phyloP scores from a whole-genome alignment of 2,888 invertebrate genomes.

The Arge pagana region DNA sequence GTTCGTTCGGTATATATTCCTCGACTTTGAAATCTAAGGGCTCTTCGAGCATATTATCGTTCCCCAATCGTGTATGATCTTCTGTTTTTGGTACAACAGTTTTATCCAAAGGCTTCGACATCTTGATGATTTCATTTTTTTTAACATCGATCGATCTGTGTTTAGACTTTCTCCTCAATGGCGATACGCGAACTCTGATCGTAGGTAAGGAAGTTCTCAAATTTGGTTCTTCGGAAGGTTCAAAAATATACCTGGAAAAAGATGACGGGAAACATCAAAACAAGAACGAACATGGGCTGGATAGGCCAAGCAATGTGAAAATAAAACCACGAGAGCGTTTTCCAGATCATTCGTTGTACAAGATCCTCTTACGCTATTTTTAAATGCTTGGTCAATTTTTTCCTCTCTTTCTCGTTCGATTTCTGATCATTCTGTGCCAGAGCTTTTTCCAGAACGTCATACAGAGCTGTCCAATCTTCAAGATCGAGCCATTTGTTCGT shows the following conservation, averaged over 20 bases:
- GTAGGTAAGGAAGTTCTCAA: conserved; percentile 39
- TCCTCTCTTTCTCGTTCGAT: conserved; percentile 26
- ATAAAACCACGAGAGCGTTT: background rate
- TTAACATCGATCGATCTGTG: background rate
- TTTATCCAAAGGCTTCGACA: too few species aligned
- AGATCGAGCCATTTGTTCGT: conserved; percentile 48
- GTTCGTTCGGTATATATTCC: conserved; percentile 7
- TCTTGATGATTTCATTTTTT: too few species aligned
- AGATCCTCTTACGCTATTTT: conserved; percentile 41
- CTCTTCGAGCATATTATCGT: too few species aligned
- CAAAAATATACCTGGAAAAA: conserved; percentile 40
- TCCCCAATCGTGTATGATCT: too few species aligned
- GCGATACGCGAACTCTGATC: conserved; percentile 42
- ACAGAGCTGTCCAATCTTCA: conserved; percentile 45
- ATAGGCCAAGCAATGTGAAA: background rate
- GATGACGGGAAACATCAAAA: background rate
- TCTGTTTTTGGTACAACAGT: too few species aligned
- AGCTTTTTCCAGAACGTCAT: conserved; percentile 42
- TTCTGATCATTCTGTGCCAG: conserved; percentile 36
- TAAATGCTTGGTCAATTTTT: conserved; percentile 41
- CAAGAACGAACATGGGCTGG: background rate
- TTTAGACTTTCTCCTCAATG: conserved; percentile 32
- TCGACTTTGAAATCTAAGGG: conserved; percentile 11
- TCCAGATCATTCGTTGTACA: too few species aligned
- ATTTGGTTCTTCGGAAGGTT: conserved; percentile 33